Conservation (phyloP, 2,888 invertebrate species). For the Busseola fusca region DNA sequence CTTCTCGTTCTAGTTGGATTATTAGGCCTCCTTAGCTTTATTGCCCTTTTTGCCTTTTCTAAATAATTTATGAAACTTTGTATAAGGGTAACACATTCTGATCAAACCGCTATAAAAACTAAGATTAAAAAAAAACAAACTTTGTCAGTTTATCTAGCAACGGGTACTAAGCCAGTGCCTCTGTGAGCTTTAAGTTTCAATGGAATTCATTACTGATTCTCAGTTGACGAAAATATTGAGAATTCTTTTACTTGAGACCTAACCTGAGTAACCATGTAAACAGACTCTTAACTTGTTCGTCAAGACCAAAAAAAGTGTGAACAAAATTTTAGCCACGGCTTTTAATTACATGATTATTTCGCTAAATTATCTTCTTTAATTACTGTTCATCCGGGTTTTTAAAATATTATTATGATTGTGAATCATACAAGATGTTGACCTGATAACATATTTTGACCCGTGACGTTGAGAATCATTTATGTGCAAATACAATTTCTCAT, state of each 20-base stretch:
- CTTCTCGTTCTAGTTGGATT: no score
- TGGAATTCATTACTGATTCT: background rate
- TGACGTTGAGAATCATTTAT: background rate
- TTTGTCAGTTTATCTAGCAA: background rate
- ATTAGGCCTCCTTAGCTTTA: no score
- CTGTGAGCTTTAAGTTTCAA: background rate
- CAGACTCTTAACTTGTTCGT: background rate
- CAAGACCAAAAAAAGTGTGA: conserved; percentile 57
- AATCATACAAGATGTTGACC: conserved; percentile 49
- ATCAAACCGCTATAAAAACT: no score
- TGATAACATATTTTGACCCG: conserved; percentile 32
- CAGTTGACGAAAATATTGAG: background rate
- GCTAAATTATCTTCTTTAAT: conserved; percentile 44
- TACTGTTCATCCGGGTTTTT: conserved; percentile 53
- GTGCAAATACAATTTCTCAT: background rate
- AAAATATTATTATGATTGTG: conserved; percentile 30
- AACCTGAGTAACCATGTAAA: background rate
- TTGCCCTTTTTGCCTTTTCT: background rate
- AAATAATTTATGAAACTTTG: background rate
- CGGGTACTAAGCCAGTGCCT: background rate
- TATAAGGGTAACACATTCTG: background rate
- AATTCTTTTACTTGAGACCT: background rate
- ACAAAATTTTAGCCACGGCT: conserved; percentile 35
- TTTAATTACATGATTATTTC: conserved; percentile 57
- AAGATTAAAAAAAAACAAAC: background rate